Evolutionary conservation across 2,113 vertebrate genomes (phyloP).

Genomic region (Alligator sinensis): DNA sequence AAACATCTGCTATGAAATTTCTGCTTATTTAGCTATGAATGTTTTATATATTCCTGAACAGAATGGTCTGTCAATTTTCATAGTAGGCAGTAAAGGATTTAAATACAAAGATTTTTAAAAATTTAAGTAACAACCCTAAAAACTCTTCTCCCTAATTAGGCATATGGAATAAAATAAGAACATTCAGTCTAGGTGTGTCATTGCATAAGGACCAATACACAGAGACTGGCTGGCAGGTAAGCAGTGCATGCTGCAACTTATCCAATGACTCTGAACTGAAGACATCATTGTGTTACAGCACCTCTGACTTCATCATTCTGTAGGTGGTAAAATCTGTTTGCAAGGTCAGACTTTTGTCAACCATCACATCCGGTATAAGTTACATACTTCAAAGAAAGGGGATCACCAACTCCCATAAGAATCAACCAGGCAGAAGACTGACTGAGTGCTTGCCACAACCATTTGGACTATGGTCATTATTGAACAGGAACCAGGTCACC

Average conservation of each 20-base stretch:
- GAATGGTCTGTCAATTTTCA: background rate
- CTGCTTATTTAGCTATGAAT: background rate
- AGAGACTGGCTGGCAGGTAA: constrained; percentile 58
- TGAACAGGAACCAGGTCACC: background rate
- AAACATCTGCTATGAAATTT: no score
- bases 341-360: constrained; percentile 60
- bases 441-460: constrained; percentile 46
- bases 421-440: constrained; percentile 53
- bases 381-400: background rate
- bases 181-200: constrained; percentile 17
- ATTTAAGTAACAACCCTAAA: background rate
- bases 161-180: constrained; percentile 53
- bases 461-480: constrained; percentile 6
- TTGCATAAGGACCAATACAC: constrained; percentile 58
- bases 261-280: constrained; percentile 41
- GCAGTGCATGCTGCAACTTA: constrained; percentile 57
- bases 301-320: constrained; percentile 69
- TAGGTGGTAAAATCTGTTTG: constrained; percentile 70
- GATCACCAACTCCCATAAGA: constrained; percentile 17
- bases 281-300: constrained; percentile 51
- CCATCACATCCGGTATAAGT: constrained; percentile 51
- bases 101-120: background rate
- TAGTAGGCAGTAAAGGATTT: background rate
- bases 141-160: constrained; percentile 26
- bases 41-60: background rate